Base-by-base conservation (phyloP, 30 jellyfish, hydroid and myxozoan species). In the Morbakka virulenta region DNA sequence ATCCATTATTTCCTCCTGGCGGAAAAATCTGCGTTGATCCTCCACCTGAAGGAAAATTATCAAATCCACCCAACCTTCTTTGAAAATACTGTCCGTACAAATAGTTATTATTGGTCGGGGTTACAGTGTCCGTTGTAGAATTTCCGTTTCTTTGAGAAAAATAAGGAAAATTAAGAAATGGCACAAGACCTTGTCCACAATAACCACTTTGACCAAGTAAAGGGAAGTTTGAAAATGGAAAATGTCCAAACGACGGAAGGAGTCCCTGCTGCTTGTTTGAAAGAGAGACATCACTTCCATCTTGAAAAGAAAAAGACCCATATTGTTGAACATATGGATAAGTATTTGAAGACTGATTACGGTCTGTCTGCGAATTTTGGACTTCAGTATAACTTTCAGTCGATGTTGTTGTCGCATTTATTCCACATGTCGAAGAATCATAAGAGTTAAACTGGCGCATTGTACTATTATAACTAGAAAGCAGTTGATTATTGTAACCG, bases 11-110 rank as follows among this genome's bases (percentile, higher is more conserved):
- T 47, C 79, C 87, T 4, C 94, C 89, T 23, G 97, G 97, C 75
- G 89, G 94, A 47, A 64, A 89, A 29, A 89, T 89, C 53, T 89
- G 97, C 23, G 97, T 89, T 26, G 97, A 74, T 14, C 97, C 85
- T 49, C 57, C 57, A 20, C 63, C 25, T 4, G 80, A 3, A 13
- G 79, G 35, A 20, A 80, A 36, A 6, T 9, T 41, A 41, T 41
- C 57, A 68, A 80, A 80, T 26, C 84, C 27, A 6, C 71, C 35
- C 48, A 64, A 82, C 72, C 70, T 68, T 4, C 77, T 32, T 66
- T 61, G 53, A 20, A 50, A 67, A 57, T 64, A 67, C 6, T 62
- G 78, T 34, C 92, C 68, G 57, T 80, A 80, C 4, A 62, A 26
- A 62, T 80, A 64, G 76, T 67, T 80, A 69, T 80, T 80, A 61